Base-by-base conservation (phyloP, 2,113 vertebrate genomes). In the Phrynosoma blainvillii region DNA sequence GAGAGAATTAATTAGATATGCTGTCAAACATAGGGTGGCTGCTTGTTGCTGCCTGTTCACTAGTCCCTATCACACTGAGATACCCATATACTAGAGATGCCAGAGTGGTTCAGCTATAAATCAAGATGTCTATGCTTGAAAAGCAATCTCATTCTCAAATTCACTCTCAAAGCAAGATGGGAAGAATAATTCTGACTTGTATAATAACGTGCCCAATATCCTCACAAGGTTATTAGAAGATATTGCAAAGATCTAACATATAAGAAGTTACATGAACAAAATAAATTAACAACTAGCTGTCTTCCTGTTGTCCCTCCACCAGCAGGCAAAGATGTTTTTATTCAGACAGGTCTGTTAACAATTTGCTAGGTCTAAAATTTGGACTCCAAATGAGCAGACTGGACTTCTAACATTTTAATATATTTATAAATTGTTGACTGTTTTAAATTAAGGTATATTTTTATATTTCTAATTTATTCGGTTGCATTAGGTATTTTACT, bases 1-100 rank as follows among this genome's bases (percentile, higher is more conserved):
- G 80, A 89, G 88, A 89, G 75, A 84, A 92, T 86, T 87, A 92
- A 93, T 1, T 84, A 82, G 73, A 87, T 54, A 73, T 16, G 89
- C 90, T 86, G 88, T 66, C 78, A 86, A 32, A 79, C 65, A 81
- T 40, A 56, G 8, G 47, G 16, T 36, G 32, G 75, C 78, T 18
- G 85, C 56, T 18, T 92, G 84, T 84, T 92, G 82, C 74, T 89
- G 87, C 81, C 89, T 91, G 89, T 81, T 85, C 79, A 84, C 25
- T 30, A 27, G 40, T 71, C 27, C 66, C 14, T 52, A 47, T 71
- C 27, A n/a, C 66, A 71, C 36, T 8, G 11, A 30, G 65, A 30
- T 65, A 21, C 59, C 30, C 16, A 56, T 36, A 36, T 40, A 27
- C 20, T 7, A 40, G 79, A 81, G n/a, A 1, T 12, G 56, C 18